Conservation (phyloP, 1,140 invertebrate species). For the Acromyrmex charruanus region DNA sequence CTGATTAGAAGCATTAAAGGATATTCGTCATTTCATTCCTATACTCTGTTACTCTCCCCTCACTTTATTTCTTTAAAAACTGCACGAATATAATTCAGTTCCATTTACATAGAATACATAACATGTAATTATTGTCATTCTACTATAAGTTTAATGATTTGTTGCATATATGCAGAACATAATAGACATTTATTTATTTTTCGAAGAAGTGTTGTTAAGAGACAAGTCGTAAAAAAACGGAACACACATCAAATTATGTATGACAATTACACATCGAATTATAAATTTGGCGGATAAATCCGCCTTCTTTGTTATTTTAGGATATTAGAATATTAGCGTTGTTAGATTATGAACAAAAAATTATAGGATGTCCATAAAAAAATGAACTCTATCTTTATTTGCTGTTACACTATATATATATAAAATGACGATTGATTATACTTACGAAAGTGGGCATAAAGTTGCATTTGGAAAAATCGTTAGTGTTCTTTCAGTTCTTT, state of each 20-base stretch:
- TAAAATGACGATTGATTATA: slow-evolving; percentile 10
- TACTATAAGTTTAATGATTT: too few relatives aligned
- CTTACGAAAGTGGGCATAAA: neutral
- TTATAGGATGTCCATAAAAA: neutral
- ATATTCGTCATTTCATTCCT: neutral
- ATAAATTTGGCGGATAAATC: neutral
- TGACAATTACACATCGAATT: neutral
- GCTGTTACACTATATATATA: neutral
- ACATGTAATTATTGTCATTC: neutral
- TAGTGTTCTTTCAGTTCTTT: neutral
- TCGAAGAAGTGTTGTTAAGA: neutral
- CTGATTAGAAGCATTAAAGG: neutral
- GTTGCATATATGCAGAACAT: neutral
- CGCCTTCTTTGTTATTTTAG: neutral
- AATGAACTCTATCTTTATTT: neutral
- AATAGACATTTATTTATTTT: neutral
- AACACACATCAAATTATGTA: neutral
- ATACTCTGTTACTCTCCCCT: neutral
- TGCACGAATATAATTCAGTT: neutral
- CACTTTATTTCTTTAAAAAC: neutral
- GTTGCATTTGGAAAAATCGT: neutral
- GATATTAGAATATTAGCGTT: neutral
- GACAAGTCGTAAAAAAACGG: neutral
- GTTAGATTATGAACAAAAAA: neutral
- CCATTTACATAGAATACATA: slow-evolving; percentile 12